phyloP scores from a whole-genome alignment of 2,797 vertebrate genomes.

The Catostomus latipinnis region DNA sequence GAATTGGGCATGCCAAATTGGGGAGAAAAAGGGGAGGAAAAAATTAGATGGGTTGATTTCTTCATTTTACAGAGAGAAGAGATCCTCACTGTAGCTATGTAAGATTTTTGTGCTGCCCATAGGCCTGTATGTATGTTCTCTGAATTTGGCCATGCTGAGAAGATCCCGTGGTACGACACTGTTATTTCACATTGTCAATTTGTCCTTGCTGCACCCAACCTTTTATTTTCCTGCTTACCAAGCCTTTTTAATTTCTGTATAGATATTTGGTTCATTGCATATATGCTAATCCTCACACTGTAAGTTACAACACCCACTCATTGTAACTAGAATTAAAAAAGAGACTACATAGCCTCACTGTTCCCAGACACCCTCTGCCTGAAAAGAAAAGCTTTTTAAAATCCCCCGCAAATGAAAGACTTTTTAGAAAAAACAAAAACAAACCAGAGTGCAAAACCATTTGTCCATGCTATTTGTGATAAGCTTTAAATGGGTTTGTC shows the following conservation, averaged over 20 bases:
- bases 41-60: neutral
- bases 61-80: neutral
- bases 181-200: slow-evolving; percentile 55
- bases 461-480: slow-evolving; percentile 33
- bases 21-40: no score
- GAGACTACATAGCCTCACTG: neutral
- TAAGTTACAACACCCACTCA: neutral
- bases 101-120: neutral
- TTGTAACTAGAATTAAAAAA: neutral
- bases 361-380: neutral
- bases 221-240: slow-evolving; percentile 10
- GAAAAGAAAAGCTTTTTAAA: slow-evolving; percentile 36
- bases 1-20: no score
- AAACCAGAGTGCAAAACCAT: slow-evolving; percentile 9
- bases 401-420: slow-evolving; percentile 34
- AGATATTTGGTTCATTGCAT: neutral
- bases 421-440: neutral
- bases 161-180: slow-evolving; percentile 46
- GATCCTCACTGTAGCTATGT: neutral
- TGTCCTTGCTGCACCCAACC: slow-evolving; percentile 49
- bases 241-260: slow-evolving; percentile 26
- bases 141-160: slow-evolving; percentile 34
- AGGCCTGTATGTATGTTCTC: slow-evolving; percentile 8
- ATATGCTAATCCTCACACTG: neutral
- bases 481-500: slow-evolving; percentile 48